These are phyloP conservation scores for Microchirus variegatus DNA, from an alignment of 2,797 vertebrate species.

Conservation along the genomic window DNA sequence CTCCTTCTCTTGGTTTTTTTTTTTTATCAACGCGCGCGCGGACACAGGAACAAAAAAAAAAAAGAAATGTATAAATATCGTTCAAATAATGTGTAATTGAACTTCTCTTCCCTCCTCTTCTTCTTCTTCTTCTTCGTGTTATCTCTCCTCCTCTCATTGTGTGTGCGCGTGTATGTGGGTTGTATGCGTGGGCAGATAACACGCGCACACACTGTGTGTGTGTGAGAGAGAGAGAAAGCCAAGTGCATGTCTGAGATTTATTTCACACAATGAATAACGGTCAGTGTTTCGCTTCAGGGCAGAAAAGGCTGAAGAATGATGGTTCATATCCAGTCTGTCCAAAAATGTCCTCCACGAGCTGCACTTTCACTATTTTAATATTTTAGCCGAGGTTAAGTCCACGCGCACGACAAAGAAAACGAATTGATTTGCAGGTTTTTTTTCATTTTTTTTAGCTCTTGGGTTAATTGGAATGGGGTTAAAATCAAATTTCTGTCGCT, in stretches of 20 bases:
- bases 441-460: no score
- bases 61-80: conserved; percentile 45
- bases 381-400: no score
- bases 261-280: not conserved
- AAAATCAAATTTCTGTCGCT: no score
- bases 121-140: conserved; percentile 13
- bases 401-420: no score
- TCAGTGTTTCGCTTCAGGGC: no score
- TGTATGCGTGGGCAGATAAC: conserved; percentile 68
- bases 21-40: conserved; percentile 17
- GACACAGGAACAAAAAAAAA: not conserved
- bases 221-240: conserved; percentile 37
- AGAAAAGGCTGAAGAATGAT: no score
- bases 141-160: conserved; percentile 15
- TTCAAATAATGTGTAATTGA: conserved; percentile 53
- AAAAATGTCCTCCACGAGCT: no score
- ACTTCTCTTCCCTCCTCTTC: conserved; percentile 27
- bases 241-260: conserved; percentile 41
- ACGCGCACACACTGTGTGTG: conserved; percentile 18
- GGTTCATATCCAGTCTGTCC: no score
- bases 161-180: conserved; percentile 27
- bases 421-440: no score
- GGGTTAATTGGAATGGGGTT: no score
- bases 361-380: no score
- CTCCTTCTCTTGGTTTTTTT: conserved; percentile 30